Base-by-base conservation (phyloP, 1,140 invertebrate species). In the Drosophila obscura region DNA sequence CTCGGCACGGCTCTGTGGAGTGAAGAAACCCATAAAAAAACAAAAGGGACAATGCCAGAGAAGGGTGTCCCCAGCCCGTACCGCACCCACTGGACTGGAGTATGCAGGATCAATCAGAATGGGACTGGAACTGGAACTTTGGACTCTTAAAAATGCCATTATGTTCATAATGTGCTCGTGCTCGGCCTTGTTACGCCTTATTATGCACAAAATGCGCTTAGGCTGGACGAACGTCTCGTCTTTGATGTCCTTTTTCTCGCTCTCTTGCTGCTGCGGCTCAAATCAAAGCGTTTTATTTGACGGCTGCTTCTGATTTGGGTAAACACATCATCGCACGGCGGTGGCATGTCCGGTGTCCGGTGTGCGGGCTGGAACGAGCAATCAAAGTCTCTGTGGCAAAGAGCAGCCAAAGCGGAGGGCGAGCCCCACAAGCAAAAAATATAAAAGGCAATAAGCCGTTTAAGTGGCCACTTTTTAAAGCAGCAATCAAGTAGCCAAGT, bases 251-350 rank as follows among this genome's bases (percentile, higher is more conserved):
- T 48, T 69, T 77, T 76, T 44, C 41, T 39, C 52, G 61, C 51
- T 58, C 35, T 39, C 1, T 51, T 24, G 16, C 41, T 5, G 28
- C 16, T 59, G 72, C 62, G 58, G 50, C 52, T 73, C 57, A 65
- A 88, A 88, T 87, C 79, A 87, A 83, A 88, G 83, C 72, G 51
- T 63, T 87, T 87, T 83, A 79, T 82, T 87, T 88, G 83, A 68
- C 63, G 60, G 63, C 55, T 61, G 74, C 80, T 67, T 62, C 79
- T 79, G 83, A 80, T 88, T 88, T 82, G 66, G 68, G 78, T 79
- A 78, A 88, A 88, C 60, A 76, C 59, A 28, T 35, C 64, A 39
- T 26, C n/a, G 45, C 49, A 19, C 7, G 9, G 9, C 13, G 24
- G 31, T 24, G 16, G 41, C 39, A 4, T 19, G 35, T 31, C 24